These are phyloP conservation scores for Candoia aspera DNA, from an alignment of 2,113 vertebrate genomes.

Conservation along the genomic window DNA sequence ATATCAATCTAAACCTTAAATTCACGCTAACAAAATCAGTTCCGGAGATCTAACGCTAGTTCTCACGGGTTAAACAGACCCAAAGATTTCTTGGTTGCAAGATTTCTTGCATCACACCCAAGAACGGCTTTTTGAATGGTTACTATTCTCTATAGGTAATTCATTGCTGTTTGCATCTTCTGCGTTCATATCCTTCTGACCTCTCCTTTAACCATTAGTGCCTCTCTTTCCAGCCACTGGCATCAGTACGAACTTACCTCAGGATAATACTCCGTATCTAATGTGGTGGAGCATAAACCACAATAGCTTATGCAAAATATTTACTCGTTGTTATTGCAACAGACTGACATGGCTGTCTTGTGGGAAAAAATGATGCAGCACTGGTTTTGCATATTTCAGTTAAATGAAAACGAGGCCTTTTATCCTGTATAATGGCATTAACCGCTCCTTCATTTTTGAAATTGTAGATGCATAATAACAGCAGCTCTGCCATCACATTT, in stretches of 20 bases:
- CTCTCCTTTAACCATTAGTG: neutral
- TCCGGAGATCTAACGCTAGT: neutral
- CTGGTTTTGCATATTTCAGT: neutral
- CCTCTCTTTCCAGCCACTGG: neutral
- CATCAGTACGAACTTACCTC: neutral
- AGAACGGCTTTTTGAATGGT: neutral
- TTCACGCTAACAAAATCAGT: neutral
- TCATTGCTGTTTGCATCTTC: neutral
- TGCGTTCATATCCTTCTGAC: neutral
- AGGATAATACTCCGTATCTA: neutral
- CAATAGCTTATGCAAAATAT: neutral
- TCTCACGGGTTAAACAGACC: neutral
- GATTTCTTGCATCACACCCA: neutral
- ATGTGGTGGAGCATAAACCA: neutral
- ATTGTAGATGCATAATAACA: conserved; percentile 94
- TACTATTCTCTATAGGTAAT: neutral
- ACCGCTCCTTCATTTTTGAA: conserved; percentile 19
- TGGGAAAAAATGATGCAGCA: neutral
- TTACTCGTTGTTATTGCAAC: neutral
- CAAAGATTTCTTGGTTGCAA: neutral
- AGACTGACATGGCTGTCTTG: neutral
- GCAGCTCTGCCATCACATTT: conserved; percentile 81
- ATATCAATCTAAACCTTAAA: neutral
- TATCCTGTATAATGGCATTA: neutral
- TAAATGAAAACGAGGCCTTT: neutral